phyloP scores from a whole-genome alignment of 2,888 invertebrate genomes.

The Odontothrips loti region DNA sequence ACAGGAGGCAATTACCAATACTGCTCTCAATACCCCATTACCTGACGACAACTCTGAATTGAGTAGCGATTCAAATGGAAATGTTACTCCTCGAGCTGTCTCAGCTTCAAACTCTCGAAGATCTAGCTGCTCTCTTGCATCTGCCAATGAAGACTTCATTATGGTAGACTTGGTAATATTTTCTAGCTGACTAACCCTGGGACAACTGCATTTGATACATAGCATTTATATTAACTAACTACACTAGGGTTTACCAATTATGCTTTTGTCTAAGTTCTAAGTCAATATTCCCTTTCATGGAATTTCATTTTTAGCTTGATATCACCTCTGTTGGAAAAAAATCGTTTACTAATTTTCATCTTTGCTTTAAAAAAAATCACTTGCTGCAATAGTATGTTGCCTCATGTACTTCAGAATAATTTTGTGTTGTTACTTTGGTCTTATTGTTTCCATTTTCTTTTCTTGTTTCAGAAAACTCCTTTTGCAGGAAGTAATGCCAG shows the following conservation, averaged over 20 bases:
- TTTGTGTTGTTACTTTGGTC: neutral
- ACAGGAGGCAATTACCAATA: neutral
- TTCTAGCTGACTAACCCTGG: constrained; percentile 37
- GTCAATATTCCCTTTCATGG: no score
- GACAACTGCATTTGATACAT: constrained; percentile 20
- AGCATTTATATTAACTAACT: neutral
- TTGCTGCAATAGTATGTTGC: neutral
- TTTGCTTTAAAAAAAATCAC: neutral
- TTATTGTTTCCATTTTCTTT: constrained; percentile 9
- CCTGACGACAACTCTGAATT: constrained; percentile 30
- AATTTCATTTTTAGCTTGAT: no score
- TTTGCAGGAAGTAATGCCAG: constrained; percentile 69
- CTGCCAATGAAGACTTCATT: constrained; percentile 62
- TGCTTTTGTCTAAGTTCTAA: no score
- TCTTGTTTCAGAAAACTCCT: constrained; percentile 66
- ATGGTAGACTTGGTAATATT: constrained; percentile 64
- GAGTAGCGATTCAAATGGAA: constrained; percentile 43
- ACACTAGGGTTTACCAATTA: neutral
- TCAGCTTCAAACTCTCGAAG: constrained; percentile 46
- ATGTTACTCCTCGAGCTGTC: constrained; percentile 43
- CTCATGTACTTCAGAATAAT: neutral
- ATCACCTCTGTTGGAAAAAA: no score
- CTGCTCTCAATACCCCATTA: neutral
- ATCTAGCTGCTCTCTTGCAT: constrained; percentile 51
- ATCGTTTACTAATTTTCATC: neutral